Percentiles rank a stretch among this genome's conserved stretches.
Evolutionary conservation across 64 coral and sea anemone species (phyloP).

Genomic region (Actinia equina): DNA sequence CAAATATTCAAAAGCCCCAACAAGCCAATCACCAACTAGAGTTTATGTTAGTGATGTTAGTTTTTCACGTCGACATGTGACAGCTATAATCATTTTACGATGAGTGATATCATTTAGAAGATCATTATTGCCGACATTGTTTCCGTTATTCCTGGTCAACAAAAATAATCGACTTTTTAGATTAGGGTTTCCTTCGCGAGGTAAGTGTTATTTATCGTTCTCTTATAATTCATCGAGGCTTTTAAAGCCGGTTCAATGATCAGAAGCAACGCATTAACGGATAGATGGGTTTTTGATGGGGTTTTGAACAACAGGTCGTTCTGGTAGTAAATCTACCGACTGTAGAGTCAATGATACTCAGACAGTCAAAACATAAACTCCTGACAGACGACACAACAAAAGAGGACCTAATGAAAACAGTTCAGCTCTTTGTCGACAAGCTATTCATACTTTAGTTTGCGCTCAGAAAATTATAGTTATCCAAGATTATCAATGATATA

Average conservation of each 20-base stretch:
- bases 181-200: background rate
- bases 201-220: background rate
- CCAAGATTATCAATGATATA: too few species aligned
- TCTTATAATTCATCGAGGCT: background rate
- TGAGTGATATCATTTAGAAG: background rate
- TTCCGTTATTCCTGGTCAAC: background rate
- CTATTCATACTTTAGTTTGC: too few species aligned
- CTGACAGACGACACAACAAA: background rate
- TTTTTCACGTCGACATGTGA: background rate
- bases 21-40: background rate
- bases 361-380: background rate
- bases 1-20: background rate
- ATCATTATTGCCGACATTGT: background rate
- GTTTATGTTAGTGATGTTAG: background rate
- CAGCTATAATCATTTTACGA: background rate
- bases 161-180: background rate
- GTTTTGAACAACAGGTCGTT: background rate
- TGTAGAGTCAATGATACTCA: background rate
- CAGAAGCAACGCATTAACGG: background rate
- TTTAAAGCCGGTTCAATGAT: background rate
- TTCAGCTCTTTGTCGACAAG: too few species aligned
- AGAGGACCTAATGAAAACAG: too few species aligned
- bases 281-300: background rate
- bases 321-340: background rate
- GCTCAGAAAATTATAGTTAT: too few species aligned